These are phyloP conservation scores for Clarias pachynema DNA, from an alignment of 2,797 vertebrate genomes.

Conservation along the genomic window DNA sequence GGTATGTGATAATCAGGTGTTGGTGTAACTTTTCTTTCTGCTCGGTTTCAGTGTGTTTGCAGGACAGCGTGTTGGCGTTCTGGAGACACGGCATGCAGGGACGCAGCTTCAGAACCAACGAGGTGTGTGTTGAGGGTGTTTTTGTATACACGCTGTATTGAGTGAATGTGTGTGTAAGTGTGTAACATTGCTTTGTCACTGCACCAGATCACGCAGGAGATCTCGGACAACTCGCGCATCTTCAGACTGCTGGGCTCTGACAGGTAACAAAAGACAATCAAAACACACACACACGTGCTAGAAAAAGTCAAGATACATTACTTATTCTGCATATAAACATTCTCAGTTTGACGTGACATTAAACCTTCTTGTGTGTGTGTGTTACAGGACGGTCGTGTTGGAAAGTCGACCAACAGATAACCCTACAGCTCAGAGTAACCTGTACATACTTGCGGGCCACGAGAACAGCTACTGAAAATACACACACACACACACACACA, in stretches of 20 bases:
- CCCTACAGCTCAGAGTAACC: constrained; percentile 96
- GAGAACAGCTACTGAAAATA: constrained; percentile 96
- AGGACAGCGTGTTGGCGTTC: constrained; percentile 96
- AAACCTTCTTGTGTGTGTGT: constrained; percentile 34
- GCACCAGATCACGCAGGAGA: constrained; percentile 94
- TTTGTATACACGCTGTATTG: not conserved
- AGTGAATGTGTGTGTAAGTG: not conserved
- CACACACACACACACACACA: constrained; percentile 49
- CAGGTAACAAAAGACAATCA: constrained; percentile 77
- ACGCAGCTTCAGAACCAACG: constrained; percentile 96
- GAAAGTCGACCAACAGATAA: constrained; percentile 96
- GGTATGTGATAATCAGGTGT: not conserved
- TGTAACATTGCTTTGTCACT: constrained; percentile 1
- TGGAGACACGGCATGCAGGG: constrained; percentile 99
- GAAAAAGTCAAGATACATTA: constrained; percentile 81
- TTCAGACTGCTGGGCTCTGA: constrained; percentile 98
- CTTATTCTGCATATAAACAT: not conserved
- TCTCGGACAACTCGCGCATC: constrained; percentile 95
- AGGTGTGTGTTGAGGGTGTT: constrained; percentile 71
- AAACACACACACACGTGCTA: constrained; percentile 59
- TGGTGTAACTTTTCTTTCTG: not conserved
- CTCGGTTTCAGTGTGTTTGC: constrained; percentile 85
- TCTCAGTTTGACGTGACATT: too few species aligned
- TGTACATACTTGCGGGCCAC: constrained; percentile 97
- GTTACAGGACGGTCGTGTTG: constrained; percentile 91